These are phyloP conservation scores for Sphenopsis melanotis DNA, from an alignment of 2,797 vertebrate species.

Conservation along the genomic window DNA sequence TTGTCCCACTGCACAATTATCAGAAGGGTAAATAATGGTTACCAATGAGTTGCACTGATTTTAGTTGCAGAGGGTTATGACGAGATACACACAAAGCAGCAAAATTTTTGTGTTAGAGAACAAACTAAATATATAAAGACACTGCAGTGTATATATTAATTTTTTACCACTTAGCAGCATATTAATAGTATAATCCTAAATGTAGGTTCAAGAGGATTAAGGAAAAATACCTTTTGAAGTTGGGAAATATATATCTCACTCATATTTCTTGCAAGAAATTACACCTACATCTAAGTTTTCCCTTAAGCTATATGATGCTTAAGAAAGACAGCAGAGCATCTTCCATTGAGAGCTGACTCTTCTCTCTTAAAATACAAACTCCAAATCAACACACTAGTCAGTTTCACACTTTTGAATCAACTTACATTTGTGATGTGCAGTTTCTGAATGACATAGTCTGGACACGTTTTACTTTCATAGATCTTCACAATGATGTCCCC, in stretches of 20 bases:
- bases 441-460: conserved; percentile 89
- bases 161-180: not conserved
- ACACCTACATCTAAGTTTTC: not conserved
- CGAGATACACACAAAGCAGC: not conserved
- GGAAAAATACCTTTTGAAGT: not conserved
- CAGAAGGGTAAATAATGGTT: not conserved
- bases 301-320: not conserved
- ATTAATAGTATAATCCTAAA: not conserved
- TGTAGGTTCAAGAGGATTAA: not conserved
- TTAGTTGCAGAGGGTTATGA: not conserved
- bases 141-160: not conserved
- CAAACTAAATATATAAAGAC: not conserved
- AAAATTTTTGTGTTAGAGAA: not conserved
- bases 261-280: not conserved
- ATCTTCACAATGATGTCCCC: conserved; percentile 87
- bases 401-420: not conserved
- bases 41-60: not conserved
- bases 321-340: not conserved
- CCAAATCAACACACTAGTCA: not conserved
- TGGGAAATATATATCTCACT: not conserved
- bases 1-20: not conserved
- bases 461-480: conserved; percentile 80
- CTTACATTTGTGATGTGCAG: conserved; percentile 81
- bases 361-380: not conserved
- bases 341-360: not conserved